Percentiles rank a stretch among this genome's conserved stretches.
phyloP scores from a whole-genome alignment of 2,888 invertebrate species.

The Drosophila picticornis region DNA sequence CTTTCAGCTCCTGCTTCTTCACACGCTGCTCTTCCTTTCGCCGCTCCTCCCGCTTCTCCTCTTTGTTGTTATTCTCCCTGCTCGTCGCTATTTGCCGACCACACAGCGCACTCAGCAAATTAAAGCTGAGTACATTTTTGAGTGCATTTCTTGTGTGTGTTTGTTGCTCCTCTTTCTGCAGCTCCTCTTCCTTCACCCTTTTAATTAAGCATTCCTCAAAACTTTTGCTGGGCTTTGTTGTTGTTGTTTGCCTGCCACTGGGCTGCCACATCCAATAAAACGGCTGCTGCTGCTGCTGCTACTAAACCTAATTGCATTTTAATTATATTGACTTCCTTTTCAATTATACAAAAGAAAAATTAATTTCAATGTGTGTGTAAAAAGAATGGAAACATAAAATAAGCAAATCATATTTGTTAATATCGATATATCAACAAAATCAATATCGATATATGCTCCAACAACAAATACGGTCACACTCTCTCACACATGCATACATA shows the following conservation, averaged over 20 bases:
- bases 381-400: not conserved
- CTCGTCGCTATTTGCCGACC: not conserved
- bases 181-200: not conserved
- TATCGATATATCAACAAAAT: not conserved
- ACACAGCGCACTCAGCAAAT: not conserved
- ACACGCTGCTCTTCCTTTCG: not conserved
- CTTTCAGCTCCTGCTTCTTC: not conserved
- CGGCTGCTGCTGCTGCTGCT: not conserved
- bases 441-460: not conserved
- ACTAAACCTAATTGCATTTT: constrained; percentile 1
- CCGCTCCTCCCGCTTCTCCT: not conserved
- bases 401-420: not conserved
- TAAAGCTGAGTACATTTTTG: constrained; percentile 1
- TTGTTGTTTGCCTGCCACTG: not conserved
- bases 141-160: not conserved
- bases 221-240: not conserved
- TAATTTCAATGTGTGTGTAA: not conserved
- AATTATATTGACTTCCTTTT: not conserved
- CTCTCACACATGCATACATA: not conserved
- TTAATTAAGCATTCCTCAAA: not conserved
- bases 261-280: constrained; percentile 1
- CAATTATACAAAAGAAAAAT: not conserved
- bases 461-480: not conserved
- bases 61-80: not conserved
- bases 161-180: not conserved